Evolutionary conservation across 2,888 invertebrate species (phyloP), one percentile per base, ranked within the genome.

Genomic region (Bombylius major): DNA sequence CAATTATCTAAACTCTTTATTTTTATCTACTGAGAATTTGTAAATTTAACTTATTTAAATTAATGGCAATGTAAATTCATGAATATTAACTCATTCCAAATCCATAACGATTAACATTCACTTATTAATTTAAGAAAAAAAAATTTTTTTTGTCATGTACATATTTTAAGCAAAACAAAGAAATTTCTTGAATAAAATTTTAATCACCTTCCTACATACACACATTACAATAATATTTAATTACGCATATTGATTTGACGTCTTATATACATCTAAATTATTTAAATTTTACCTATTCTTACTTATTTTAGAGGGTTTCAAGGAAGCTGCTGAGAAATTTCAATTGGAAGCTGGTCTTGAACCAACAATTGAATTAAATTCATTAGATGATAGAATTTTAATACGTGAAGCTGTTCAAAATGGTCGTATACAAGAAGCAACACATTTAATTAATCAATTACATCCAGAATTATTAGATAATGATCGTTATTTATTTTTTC

Each of bases 281-380:
- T 23, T 33, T 53, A 48, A 33, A 11, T 31, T 8, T 44, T 50
- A 47, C 23, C 1, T n/a, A 14, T 46, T 50, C 52, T 6, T 36
- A 36, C 2, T 36, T 4, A 36, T 36, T 36, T 8, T 68, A 91
- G 92, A 93, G 75, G 93, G 92, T 7, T 93, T 92, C 67, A 91
- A 97, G 75, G 98, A 98, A 72, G 97, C 97, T 5, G 97, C 97
- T 0, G 87, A 97, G 65, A 96, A 95, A 71, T 97, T 98, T 72
- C 89, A 94, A 71, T 82, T 89, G 66, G 98, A 98, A 73, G 93
- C 96, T 7, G 95, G 96, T 0, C 80, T 90, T 3, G 82, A 82
- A 53, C 87, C 89, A 0, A 80, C 82, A 3, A 80, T 89, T 42
- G 88, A 90, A 65, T 72, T 90, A 33, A 89, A 89, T 67, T 89